phyloP scores from a whole-genome alignment of 2,113 vertebrate species.

The Pao palembangensis region DNA sequence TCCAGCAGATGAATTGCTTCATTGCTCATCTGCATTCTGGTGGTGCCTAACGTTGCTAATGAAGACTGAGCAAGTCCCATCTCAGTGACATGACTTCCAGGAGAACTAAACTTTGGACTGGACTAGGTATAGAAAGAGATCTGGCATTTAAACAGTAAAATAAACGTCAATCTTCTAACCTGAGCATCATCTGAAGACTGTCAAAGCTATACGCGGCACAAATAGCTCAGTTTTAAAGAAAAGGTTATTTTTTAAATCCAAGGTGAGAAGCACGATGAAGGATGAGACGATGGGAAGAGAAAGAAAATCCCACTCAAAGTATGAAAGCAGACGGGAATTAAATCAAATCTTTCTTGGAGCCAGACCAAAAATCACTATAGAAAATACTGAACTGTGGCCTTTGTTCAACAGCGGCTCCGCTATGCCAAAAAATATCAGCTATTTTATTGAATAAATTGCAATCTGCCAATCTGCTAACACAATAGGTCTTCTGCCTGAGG shows the following conservation, averaged over 20 bases:
- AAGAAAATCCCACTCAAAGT: conserved; percentile 23
- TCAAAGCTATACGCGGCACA: conserved; percentile 23
- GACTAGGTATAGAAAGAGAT: neutral
- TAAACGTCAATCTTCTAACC: conserved; percentile 35
- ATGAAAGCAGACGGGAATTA: conserved; percentile 12
- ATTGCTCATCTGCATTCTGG: conserved; percentile 75
- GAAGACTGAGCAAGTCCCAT: conserved; percentile 63
- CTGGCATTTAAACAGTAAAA: neutral
- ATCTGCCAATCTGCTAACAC: conserved; percentile 58
- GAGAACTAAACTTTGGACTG: conserved; percentile 43
- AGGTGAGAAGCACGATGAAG: conserved; percentile 25
- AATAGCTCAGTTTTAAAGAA: conserved; percentile 16
- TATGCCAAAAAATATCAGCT: conserved; percentile 37
- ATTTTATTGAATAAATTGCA: conserved; percentile 49
- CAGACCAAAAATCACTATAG: conserved; percentile 37
- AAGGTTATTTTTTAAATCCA: conserved; percentile 9
- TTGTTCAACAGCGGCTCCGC: conserved; percentile 39
- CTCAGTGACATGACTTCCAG: conserved; percentile 42
- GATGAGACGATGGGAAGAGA: conserved; percentile 21
- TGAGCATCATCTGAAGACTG: conserved; percentile 2
- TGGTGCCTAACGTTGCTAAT: conserved; percentile 67
- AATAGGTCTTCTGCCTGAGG: conserved; percentile 52
- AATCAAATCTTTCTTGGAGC: conserved; percentile 33
- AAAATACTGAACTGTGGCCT: conserved; percentile 35
- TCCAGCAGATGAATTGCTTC: conserved; percentile 69